Evolutionary conservation across 2,888 invertebrate species (phyloP).

Genomic region (Lampropteryx suffumata): DNA sequence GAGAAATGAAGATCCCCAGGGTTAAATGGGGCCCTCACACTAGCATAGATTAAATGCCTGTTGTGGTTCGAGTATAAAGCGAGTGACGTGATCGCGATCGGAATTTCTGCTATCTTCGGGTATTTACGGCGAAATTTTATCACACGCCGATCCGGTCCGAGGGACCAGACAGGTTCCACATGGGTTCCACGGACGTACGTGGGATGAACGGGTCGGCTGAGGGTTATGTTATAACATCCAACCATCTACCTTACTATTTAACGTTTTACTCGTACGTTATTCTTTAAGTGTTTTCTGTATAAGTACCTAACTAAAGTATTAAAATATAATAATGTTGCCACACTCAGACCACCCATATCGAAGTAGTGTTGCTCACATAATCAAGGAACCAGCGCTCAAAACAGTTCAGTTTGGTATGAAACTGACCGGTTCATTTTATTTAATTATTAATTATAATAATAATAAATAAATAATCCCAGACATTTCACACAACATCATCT

Average conservation of each 20-base stretch:
- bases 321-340: no score
- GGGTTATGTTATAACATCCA: constrained; percentile 17
- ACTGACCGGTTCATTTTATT: no score
- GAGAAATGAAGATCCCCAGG: not conserved
- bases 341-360: no score
- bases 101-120: constrained; percentile 53
- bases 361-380: no score
- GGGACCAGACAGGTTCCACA: constrained; percentile 45
- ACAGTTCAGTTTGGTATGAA: no score
- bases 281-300: not conserved
- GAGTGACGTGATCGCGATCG: constrained; percentile 54
- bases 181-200: constrained; percentile 51
- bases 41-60: constrained; percentile 40
- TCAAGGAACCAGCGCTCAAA: no score
- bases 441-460: no score
- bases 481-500: no score
- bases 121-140: constrained; percentile 61
- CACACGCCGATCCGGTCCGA: constrained; percentile 46
- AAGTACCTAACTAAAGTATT: constrained; percentile 15
- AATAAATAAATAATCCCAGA: no score
- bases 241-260: not conserved
- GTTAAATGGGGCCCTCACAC: not conserved
- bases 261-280: constrained; percentile 9
- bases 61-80: constrained; percentile 40
- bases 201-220: constrained; percentile 42